phyloP scores from a whole-genome alignment of 1,140 invertebrate genomes.

The Procambarus clarkii region DNA sequence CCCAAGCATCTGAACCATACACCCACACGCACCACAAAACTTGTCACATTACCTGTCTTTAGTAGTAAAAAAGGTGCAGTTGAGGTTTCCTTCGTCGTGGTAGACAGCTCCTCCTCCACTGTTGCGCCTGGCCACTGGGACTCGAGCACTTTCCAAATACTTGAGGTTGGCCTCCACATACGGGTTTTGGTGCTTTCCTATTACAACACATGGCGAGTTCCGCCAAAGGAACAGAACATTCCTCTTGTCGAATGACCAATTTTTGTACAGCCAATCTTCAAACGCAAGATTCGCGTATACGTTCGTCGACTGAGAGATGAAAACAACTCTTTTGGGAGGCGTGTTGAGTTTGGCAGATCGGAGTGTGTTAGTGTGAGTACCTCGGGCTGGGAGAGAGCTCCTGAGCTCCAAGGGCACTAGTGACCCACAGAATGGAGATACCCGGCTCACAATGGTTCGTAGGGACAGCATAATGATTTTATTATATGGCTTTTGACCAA shows the following conservation, averaged over 20 bases:
- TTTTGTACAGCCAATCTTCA: slow-evolving; percentile 93
- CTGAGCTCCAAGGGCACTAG: not conserved
- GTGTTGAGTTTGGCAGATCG: not conserved
- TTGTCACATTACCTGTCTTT: slow-evolving; percentile 76
- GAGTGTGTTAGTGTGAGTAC: too few species aligned
- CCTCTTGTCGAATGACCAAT: slow-evolving; percentile 78
- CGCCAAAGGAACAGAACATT: slow-evolving; percentile 92
- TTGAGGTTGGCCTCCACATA: slow-evolving; percentile 91
- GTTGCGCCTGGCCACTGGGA: slow-evolving; percentile 88
- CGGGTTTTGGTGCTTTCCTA: slow-evolving; percentile 97
- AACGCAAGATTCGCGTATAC: slow-evolving; percentile 94
- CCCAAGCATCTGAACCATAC: too few species aligned
- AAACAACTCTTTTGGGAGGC: slow-evolving; percentile 84
- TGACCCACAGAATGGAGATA: not conserved
- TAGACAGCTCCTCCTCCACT: slow-evolving; percentile 98
- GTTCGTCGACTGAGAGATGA: slow-evolving; percentile 92
- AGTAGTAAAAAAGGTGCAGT: slow-evolving; percentile 91
- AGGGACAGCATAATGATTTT: slow-evolving; percentile 6
- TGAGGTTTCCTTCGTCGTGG: slow-evolving; percentile 95
- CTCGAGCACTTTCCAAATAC: slow-evolving; percentile 80
- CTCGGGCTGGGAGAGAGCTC: too few species aligned
- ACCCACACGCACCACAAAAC: too few species aligned
- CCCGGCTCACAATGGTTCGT: slow-evolving; percentile 1
- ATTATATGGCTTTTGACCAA: not conserved
- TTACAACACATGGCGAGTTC: slow-evolving; percentile 94